These are phyloP conservation scores for Tipula unca DNA, from an alignment of 2,888 invertebrate species.

Conservation along the genomic window DNA sequence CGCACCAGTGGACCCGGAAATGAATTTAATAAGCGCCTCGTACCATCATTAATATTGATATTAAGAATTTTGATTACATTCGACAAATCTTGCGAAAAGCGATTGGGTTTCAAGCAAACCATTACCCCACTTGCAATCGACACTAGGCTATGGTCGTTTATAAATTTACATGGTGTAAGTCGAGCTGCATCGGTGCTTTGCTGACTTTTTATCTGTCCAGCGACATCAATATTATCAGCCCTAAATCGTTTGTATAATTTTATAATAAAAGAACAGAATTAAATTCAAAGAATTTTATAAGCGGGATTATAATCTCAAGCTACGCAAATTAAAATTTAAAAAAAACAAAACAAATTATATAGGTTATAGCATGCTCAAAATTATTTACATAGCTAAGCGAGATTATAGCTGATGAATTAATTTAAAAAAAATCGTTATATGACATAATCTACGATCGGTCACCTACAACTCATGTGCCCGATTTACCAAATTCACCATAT, in stretches of 20 bases:
- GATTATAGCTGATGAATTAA: background rate
- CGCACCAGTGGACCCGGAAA: slow-evolving; percentile 79
- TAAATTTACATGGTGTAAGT: slow-evolving; percentile 75
- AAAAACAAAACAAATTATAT: background rate
- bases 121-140: slow-evolving; percentile 57
- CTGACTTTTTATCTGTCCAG: slow-evolving; percentile 49
- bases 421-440: background rate
- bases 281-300: background rate
- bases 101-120: slow-evolving; percentile 66
- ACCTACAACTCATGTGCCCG: background rate
- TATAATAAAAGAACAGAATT: background rate
- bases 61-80: slow-evolving; percentile 68
- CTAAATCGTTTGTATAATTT: slow-evolving; percentile 24
- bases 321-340: background rate
- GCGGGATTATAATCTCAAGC: background rate
- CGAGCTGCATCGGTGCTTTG: slow-evolving; percentile 44
- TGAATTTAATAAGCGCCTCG: slow-evolving; percentile 53
- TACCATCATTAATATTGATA: slow-evolving; percentile 52
- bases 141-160: slow-evolving; percentile 67
- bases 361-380: background rate
- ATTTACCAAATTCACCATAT: background rate
- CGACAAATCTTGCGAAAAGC: slow-evolving; percentile 69
- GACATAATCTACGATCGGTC: background rate
- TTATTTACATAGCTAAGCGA: background rate
- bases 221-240: slow-evolving; percentile 43